Evolutionary conservation across 2,113 vertebrate species (phyloP).

Genomic region (Mionectes macconnelli): DNA sequence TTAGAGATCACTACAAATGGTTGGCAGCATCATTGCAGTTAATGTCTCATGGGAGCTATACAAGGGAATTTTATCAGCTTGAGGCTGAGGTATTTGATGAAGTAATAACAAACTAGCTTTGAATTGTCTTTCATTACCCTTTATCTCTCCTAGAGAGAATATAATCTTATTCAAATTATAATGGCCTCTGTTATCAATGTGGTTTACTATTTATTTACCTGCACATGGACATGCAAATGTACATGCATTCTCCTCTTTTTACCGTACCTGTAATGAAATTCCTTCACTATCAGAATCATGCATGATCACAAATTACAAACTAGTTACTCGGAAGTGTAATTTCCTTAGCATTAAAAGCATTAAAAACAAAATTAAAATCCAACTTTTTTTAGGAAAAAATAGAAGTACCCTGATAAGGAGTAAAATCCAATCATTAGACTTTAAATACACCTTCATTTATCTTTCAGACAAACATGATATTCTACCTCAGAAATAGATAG

Average conservation of each 20-base stretch:
- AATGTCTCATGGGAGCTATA: slow-evolving; percentile 68
- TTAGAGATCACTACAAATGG: slow-evolving; percentile 75
- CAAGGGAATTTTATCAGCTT: slow-evolving; percentile 75
- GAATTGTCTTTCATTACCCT: slow-evolving; percentile 82
- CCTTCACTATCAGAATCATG: slow-evolving; percentile 70
- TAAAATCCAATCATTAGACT: slow-evolving; percentile 68
- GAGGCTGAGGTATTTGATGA: slow-evolving; percentile 78
- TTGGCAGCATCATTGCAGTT: slow-evolving; percentile 62
- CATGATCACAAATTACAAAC: slow-evolving; percentile 78
- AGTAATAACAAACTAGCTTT: slow-evolving; percentile 80
- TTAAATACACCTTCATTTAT: slow-evolving; percentile 59
- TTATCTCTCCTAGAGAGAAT: slow-evolving; percentile 79
- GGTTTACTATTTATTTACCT: slow-evolving; percentile 82
- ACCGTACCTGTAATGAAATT: slow-evolving; percentile 75
- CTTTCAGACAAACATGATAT: slow-evolving; percentile 51
- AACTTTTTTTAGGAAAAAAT: slow-evolving; percentile 26
- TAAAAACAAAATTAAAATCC: slow-evolving; percentile 62
- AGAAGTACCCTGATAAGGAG: slow-evolving; percentile 55
- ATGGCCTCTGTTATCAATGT: slow-evolving; percentile 78
- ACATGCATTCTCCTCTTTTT: slow-evolving; percentile 62
- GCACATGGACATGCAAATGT: slow-evolving; percentile 71
- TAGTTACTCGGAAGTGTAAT: slow-evolving; percentile 67
- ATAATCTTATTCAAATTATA: slow-evolving; percentile 85
- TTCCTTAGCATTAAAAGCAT: slow-evolving; percentile 64
- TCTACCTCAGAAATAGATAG: slow-evolving; percentile 11